phyloP scores from a whole-genome alignment of 2,888 invertebrate species.

The Abrostola tripartita region DNA sequence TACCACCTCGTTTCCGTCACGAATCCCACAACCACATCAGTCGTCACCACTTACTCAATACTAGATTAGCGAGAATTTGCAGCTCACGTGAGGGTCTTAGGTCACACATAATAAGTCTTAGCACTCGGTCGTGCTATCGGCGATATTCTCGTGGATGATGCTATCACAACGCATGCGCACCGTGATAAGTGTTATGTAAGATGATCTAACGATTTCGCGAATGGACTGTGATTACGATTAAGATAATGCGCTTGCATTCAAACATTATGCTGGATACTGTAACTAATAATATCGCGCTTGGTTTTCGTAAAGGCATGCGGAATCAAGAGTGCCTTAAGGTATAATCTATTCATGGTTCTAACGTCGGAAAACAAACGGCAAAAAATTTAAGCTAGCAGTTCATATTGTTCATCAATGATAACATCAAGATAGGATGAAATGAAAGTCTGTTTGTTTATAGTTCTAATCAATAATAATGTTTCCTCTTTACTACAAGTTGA shows the following conservation, averaged over 20 bases:
- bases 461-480: no score
- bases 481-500: neutral
- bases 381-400: neutral
- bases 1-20: slow-evolving; percentile 12
- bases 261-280: slow-evolving; percentile 13
- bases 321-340: neutral
- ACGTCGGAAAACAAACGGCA: neutral
- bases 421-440: no score
- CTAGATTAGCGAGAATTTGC: slow-evolving; percentile 29
- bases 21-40: slow-evolving; percentile 20
- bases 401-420: neutral
- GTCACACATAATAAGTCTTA: slow-evolving; percentile 41
- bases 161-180: slow-evolving; percentile 33
- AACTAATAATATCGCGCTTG: neutral
- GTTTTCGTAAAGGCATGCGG: neutral
- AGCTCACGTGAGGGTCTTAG: slow-evolving; percentile 49
- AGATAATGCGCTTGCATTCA: slow-evolving; percentile 30
- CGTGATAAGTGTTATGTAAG: slow-evolving; percentile 41
- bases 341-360: neutral
- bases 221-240: slow-evolving; percentile 25
- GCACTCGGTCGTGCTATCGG: slow-evolving; percentile 31
- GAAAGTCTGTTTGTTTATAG: no score
- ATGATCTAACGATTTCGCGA: slow-evolving; percentile 40
- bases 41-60: slow-evolving; percentile 32
- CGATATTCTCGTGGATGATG: slow-evolving; percentile 21